Percentiles rank a stretch among this genome's conserved stretches.
These are phyloP conservation scores for Ctenochaetus hawaiiensis DNA, from an alignment of 2,797 vertebrate genomes.

Conservation along the genomic window DNA sequence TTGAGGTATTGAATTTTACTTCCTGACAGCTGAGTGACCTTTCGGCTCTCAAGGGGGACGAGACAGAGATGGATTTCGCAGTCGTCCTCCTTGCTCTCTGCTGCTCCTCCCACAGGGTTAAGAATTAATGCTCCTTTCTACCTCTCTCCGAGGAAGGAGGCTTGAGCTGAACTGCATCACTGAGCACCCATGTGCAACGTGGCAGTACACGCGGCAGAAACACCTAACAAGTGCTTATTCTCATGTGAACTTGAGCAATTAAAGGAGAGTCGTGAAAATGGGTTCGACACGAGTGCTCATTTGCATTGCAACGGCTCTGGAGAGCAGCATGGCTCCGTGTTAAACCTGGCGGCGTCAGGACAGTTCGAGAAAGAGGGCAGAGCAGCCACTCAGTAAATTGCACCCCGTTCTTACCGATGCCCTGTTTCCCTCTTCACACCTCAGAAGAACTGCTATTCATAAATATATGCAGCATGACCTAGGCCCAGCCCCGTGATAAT, in stretches of 20 bases:
- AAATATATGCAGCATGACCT: conserved; percentile 70
- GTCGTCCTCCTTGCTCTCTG: conserved; percentile 51
- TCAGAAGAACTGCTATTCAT: conserved; percentile 67
- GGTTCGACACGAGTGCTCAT: conserved; percentile 12
- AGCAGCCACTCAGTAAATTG: conserved; percentile 50
- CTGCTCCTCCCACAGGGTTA: conserved; percentile 77
- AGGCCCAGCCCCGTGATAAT: conserved; percentile 57
- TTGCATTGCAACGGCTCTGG: conserved; percentile 27
- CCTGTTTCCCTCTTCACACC: conserved; percentile 57
- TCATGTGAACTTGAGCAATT: conserved; percentile 38
- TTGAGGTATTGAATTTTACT: conserved; percentile 86
- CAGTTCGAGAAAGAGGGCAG: conserved; percentile 33
- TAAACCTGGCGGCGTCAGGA: conserved; percentile 41
- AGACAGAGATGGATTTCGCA: conserved; percentile 81
- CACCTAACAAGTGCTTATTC: conserved; percentile 15
- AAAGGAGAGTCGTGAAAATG: conserved; percentile 36
- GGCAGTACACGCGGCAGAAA: not conserved
- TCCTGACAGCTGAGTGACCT: conserved; percentile 85
- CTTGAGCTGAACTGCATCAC: conserved; percentile 42
- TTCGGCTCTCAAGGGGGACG: conserved; percentile 73
- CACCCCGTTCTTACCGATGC: conserved; percentile 39
- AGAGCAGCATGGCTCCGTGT: conserved; percentile 12
- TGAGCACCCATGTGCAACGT: conserved; percentile 6
- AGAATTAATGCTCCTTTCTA: conserved; percentile 73
- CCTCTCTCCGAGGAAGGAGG: conserved; percentile 66